A percentile compares a stretch with the other conserved stretches of the same genome.
Conservation (phyloP, 2,113 vertebrate species). For the Phalacrocorax brasilianus region DNA sequence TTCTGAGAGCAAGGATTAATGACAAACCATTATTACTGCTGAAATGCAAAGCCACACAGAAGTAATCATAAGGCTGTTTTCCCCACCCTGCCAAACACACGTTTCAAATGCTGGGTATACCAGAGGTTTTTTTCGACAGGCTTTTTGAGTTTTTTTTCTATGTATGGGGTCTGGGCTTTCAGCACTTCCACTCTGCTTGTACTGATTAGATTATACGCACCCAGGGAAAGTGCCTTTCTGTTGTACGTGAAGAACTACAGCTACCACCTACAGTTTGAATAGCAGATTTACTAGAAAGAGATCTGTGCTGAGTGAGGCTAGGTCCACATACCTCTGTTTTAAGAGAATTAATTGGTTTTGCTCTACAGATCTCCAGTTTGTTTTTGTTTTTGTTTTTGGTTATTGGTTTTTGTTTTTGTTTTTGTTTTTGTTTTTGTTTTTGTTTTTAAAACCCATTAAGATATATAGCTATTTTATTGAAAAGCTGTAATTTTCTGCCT, state of each 20-base stretch:
- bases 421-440: background rate
- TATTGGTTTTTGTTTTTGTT: too few species aligned
- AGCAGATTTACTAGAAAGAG: background rate
- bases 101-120: background rate
- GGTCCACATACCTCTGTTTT: background rate
- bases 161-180: rapidly evolving
- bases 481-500: background rate
- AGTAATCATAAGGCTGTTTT: background rate
- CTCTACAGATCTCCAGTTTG: background rate
- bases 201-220: background rate
- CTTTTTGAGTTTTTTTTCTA: background rate
- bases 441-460: background rate
- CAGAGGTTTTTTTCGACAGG: background rate
- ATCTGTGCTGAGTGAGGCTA: background rate
- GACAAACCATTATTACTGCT: background rate
- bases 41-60: background rate
- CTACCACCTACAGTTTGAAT: background rate
- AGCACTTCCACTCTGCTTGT: background rate
- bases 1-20: background rate
- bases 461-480: background rate
- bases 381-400: too few species aligned
- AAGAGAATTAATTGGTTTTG: background rate
- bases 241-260: background rate
- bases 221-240: background rate
- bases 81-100: background rate